Evolutionary conservation across 2,113 vertebrate species (phyloP).

Genomic region (Paradisaea rubra): DNA sequence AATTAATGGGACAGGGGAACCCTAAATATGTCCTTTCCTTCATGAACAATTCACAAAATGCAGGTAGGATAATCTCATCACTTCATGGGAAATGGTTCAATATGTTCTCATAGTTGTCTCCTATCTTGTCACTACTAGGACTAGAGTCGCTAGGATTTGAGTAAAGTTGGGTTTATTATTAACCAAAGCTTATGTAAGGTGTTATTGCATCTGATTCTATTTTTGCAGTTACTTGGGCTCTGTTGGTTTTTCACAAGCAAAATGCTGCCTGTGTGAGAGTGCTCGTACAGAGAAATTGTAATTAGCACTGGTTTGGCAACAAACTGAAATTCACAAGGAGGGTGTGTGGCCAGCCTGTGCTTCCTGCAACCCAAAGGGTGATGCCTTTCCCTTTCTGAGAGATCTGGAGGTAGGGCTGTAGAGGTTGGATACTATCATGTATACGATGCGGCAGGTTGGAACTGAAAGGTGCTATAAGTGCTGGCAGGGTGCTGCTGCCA

Average conservation of each 20-base stretch:
- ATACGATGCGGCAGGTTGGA: rapidly evolving
- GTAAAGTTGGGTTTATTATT: slow-evolving; percentile 41
- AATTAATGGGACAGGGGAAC: not conserved
- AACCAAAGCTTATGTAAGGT: slow-evolving; percentile 30
- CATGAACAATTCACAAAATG: not conserved
- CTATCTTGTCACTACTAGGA: not conserved
- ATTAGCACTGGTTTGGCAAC: not conserved
- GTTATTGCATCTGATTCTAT: slow-evolving; percentile 25
- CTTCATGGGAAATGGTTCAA: not conserved
- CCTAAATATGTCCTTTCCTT: not conserved
- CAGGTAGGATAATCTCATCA: not conserved
- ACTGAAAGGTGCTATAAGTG: not conserved
- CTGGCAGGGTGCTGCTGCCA: not conserved
- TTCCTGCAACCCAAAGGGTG: not conserved
- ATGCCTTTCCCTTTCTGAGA: not conserved
- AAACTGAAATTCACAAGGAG: not conserved
- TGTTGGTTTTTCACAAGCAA: not conserved
- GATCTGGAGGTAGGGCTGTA: not conserved
- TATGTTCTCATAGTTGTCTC: not conserved
- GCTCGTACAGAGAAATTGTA: not conserved
- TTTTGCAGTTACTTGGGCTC: slow-evolving; percentile 1
- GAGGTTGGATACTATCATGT: rapidly evolving
- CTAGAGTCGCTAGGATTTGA: slow-evolving; percentile 30
- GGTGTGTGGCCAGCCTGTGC: not conserved
- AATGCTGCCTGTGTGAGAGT: not conserved